Evolutionary conservation across 2,113 vertebrate species (phyloP), one percentile per base, ranked within the genome.

Genomic region (Burhinus bistriatus): DNA sequence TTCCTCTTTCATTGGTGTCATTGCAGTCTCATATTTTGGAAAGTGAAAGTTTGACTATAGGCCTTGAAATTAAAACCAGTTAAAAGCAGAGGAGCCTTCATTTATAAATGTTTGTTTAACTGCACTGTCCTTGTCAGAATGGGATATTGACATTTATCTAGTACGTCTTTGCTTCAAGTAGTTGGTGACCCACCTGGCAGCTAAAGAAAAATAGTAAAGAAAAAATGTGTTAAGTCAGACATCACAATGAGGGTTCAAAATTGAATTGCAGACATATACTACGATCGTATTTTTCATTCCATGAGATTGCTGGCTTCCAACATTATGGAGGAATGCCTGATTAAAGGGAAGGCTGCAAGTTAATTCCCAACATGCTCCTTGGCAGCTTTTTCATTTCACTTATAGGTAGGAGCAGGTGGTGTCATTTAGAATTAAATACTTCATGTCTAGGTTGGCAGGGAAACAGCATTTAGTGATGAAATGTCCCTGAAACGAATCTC

Each of bases 341-440:
- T 97, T 97, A 97, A 97, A 97, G 93, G 84, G 83, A 96, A 96
- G 80, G 64, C 83, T 98, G 88, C 62, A 91, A 92, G 96, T 96
- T 97, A 97, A 97, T 97, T 97, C 96, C 89, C 95, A 97, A 94
- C 89, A 87, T 98, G 91, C 78, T 96, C 95, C 90, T 95, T 98
- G 97, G 97, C 96, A 97, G 96, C 89, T 95, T 97, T 98, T 97
- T 97, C 95, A 89, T 97, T 98, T 97, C 87, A 93, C 95, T 97
- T 97, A 93, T 96, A 98, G 96, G 96, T 97, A 94, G 95, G 96
- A 98, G 95, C 98, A 98, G 98, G 97, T 98, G 97, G 93, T 97
- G 83, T 98, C 95, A 95, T 98, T 98, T 98, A 97, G 92, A 98
- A 93, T 98, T 96, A 98, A 97, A 95, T 97, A 82, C 87, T 97